Evolutionary conservation across 2,888 invertebrate species (phyloP).

Genomic region (Amphipyra tragopoginis): DNA sequence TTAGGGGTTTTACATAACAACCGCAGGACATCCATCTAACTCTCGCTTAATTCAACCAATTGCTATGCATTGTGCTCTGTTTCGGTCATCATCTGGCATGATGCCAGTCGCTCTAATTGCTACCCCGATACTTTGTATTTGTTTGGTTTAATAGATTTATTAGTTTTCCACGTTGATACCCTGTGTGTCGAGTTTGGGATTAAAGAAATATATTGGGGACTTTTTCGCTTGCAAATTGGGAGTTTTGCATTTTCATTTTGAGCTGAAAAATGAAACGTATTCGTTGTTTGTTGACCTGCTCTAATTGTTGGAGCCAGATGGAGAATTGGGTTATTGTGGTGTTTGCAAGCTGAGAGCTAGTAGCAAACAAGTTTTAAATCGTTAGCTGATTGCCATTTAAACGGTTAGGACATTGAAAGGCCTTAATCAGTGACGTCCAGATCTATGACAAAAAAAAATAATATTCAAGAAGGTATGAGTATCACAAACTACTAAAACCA

Average conservation of each 20-base stretch:
- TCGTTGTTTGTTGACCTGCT: slow-evolving; percentile 50
- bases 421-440: too few relatives aligned
- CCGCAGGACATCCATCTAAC: slow-evolving; percentile 57
- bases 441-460: too few relatives aligned
- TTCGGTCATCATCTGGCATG: slow-evolving; percentile 51
- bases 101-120: slow-evolving; percentile 57
- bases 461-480: too few relatives aligned
- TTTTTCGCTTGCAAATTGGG: slow-evolving; percentile 47
- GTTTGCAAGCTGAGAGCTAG: slow-evolving; percentile 15
- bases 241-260: slow-evolving; percentile 29
- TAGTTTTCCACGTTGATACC: slow-evolving; percentile 38
- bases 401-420: too few relatives aligned
- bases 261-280: slow-evolving; percentile 39
- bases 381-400: not conserved
- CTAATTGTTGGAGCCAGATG: slow-evolving; percentile 49
- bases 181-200: slow-evolving; percentile 38
- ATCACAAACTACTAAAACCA: too few relatives aligned
- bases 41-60: slow-evolving; percentile 57
- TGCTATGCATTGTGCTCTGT: slow-evolving; percentile 49
- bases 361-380: slow-evolving; percentile 34
- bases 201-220: slow-evolving; percentile 34
- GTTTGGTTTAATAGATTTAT: slow-evolving; percentile 57
- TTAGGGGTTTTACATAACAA: slow-evolving; percentile 28
- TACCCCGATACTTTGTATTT: slow-evolving; percentile 58
- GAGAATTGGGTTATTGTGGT: slow-evolving; percentile 47